A percentile compares a stretch with the other conserved stretches of the same genome.
These are phyloP conservation scores for Excalfactoria chinensis DNA, from an alignment of 2,113 vertebrate genomes.

Conservation along the genomic window DNA sequence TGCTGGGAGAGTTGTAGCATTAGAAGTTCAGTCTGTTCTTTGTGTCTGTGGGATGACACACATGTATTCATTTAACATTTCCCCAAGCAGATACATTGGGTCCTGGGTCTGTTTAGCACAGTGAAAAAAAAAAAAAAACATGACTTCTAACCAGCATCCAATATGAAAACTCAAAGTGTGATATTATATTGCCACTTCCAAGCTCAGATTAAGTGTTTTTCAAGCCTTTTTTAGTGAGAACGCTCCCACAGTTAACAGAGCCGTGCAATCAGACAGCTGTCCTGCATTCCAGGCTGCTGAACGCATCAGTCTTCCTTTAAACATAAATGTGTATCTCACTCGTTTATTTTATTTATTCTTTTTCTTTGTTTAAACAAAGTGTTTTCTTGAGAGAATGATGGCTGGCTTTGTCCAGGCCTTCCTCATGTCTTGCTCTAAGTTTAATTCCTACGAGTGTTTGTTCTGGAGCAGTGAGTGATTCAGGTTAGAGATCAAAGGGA, in stretches of 20 bases:
- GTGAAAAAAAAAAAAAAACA: neutral
- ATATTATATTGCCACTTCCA: neutral
- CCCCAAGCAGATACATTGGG: neutral
- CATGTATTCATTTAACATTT: slow-evolving; percentile 50
- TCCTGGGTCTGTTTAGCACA: slow-evolving; percentile 41
- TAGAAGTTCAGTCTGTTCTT: neutral
- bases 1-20: neutral
- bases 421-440: neutral
- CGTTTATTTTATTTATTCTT: neutral
- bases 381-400: neutral
- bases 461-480: slow-evolving; percentile 57
- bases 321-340: slow-evolving; percentile 21
- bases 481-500: slow-evolving; percentile 62
- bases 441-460: slow-evolving; percentile 56
- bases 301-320: slow-evolving; percentile 22
- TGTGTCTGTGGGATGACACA: neutral
- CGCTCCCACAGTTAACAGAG: neutral
- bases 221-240: slow-evolving; percentile 18
- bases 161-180: slow-evolving; percentile 41
- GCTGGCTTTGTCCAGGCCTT: neutral
- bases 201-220: slow-evolving; percentile 18
- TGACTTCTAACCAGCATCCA: slow-evolving; percentile 33
- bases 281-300: slow-evolving; percentile 33
- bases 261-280: neutral
- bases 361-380: neutral